Base-by-base conservation (phyloP, 2,888 invertebrate species). In the Carterocephalus palaemon region DNA sequence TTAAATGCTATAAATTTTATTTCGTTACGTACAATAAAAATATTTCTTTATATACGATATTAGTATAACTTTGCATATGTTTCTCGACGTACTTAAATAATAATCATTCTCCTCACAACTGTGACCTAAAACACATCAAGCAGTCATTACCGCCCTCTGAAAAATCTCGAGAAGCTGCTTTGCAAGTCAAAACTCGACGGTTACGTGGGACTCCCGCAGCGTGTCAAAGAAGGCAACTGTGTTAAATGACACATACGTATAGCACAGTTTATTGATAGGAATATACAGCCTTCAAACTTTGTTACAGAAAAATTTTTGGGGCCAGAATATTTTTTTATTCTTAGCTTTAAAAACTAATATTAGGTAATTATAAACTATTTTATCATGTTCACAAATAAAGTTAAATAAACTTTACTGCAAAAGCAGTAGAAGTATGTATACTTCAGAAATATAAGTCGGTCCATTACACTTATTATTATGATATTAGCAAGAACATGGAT, bases 81-180 rank as follows among this genome's bases (percentile, higher is more conserved):
- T 22, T 22, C 22, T 22, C n/a, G n/a, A 10, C 9, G 5, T 3
- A 1, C 3, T 28, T 15, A 3, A 26, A 2, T 20, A 42, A 42
- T 22, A n/a, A 42, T 36, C 17, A 3, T 24, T 7, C 23, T 76
- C 75, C 72, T 71, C 59, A 70, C 53, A 57, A 52, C 46, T 38
- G 36, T 53, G 45, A 52, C 60, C 50, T 33, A 57, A 54, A 70
- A 71, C 75, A 74, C 79, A 84, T 81, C 78, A 82, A 80, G 79
- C 65, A 71, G 79, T 85, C 86, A 86, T 86, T 85, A 85, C 78
- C 80, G 67, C 83, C 81, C 81, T 75, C 70, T 72, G 80, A 83
- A 85, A 84, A 85, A 84, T 80, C 82, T 80, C 72, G 57, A 67
- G 53, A 53, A 64, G 67, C 82, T 84, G 75, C 71, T 86, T 86